Evolutionary conservation across 2,888 invertebrate genomes (phyloP).

Genomic region (Drosophila seclusa): DNA sequence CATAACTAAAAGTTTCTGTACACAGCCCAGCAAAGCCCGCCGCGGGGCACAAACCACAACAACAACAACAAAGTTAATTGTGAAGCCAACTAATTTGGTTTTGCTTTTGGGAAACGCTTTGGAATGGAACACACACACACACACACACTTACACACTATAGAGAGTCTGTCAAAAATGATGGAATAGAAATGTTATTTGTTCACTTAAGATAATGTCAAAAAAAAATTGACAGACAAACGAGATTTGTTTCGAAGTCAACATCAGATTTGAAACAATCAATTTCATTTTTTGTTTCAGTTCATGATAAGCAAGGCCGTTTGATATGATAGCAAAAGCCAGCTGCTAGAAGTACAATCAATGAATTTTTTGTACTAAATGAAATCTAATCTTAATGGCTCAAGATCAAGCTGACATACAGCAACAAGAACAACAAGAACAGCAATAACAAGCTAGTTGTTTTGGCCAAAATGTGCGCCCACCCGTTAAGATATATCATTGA

Average conservation of each 20-base stretch:
- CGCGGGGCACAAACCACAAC: conserved; percentile 38
- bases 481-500: conserved; percentile 37
- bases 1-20: conserved; percentile 71
- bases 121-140: conserved; percentile 52
- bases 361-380: conserved; percentile 7
- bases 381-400: conserved; percentile 53
- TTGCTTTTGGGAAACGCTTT: conserved; percentile 42
- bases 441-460: conserved; percentile 18
- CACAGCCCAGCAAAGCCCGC: conserved; percentile 29
- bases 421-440: conserved; percentile 17
- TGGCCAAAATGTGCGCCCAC: conserved; percentile 73
- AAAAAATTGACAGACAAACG: neutral
- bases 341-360: neutral
- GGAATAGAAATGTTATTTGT: conserved; percentile 12
- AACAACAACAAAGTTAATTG: conserved; percentile 38
- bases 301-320: conserved; percentile 25
- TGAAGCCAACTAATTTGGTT: conserved; percentile 13
- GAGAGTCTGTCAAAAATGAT: conserved; percentile 2
- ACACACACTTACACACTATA: neutral
- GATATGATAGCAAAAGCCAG: conserved; percentile 20
- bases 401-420: conserved; percentile 44
- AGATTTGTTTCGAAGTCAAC: neutral
- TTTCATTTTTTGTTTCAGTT: neutral
- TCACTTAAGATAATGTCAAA: conserved; percentile 12
- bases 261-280: neutral